Percentiles rank a stretch among this genome's conserved stretches.
Conservation (phyloP, 2,113 vertebrate genomes). For the Gambusia affinis region DNA sequence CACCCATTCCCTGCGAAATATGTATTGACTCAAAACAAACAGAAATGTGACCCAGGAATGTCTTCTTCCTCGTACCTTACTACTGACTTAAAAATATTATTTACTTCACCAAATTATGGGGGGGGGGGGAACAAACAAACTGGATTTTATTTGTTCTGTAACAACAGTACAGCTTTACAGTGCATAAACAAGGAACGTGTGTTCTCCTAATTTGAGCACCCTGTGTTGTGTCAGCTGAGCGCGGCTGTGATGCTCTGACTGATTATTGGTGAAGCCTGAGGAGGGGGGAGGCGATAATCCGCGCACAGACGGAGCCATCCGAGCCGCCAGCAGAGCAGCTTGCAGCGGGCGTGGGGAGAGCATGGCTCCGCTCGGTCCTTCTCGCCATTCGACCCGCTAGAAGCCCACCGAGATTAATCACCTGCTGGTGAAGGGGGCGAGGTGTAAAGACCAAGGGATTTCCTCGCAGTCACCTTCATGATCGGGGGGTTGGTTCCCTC, state of each 20-base stretch:
- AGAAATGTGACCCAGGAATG: too few species aligned
- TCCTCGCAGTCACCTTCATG: not conserved
- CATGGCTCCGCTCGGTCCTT: constrained; percentile 54
- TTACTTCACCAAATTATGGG: too few species aligned
- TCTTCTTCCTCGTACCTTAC: too few species aligned
- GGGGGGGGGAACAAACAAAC: too few species aligned
- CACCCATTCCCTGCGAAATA: too few species aligned
- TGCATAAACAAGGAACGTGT: constrained; percentile 58
- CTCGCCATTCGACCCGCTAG: not conserved
- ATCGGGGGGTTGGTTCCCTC: not conserved
- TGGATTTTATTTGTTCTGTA: too few species aligned
- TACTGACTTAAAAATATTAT: too few species aligned
- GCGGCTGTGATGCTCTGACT: constrained; percentile 84
- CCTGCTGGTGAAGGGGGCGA: not conserved
- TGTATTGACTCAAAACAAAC: too few species aligned
- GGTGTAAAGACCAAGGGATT: constrained; percentile 4
- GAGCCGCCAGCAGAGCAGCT: constrained; percentile 82
- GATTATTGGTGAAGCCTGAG: constrained; percentile 86
- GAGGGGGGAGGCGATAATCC: constrained; percentile 89
- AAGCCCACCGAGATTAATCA: not conserved
- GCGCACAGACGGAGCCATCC: constrained; percentile 89
- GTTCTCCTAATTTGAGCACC: constrained; percentile 63
- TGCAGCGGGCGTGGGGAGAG: constrained; percentile 67
- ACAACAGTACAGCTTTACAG: constrained; percentile 23
- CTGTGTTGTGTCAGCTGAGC: constrained; percentile 84